phyloP scores from a whole-genome alignment of 1,140 invertebrate genomes.

The Drosophila persimilis region DNA sequence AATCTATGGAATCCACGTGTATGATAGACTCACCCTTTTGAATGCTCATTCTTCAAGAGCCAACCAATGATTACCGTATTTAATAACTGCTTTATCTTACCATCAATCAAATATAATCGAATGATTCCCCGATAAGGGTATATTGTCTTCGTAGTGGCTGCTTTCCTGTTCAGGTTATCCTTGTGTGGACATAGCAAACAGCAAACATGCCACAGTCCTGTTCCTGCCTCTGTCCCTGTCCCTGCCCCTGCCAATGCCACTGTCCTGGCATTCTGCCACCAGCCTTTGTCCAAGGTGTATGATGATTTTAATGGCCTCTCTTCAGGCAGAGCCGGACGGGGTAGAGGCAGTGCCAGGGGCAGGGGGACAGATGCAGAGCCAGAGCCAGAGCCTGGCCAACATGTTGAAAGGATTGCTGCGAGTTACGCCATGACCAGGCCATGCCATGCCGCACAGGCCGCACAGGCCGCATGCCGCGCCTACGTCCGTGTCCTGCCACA shows the following conservation, averaged over 20 bases:
- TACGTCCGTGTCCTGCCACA: constrained; percentile 62
- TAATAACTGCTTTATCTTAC: too few species aligned
- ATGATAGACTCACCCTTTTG: too few species aligned
- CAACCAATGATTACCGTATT: too few species aligned
- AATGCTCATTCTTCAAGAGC: too few species aligned
- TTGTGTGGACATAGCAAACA: constrained; percentile 67
- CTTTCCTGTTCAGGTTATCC: constrained; percentile 44
- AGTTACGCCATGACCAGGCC: constrained; percentile 62
- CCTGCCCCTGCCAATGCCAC: not conserved
- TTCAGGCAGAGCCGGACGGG: not conserved
- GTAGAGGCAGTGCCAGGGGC: not conserved
- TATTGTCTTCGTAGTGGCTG: constrained; percentile 9
- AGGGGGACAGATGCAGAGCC: constrained; percentile 6
- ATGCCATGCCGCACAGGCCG: constrained; percentile 22
- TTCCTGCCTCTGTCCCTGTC: constrained; percentile 7
- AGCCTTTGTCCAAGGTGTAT: constrained; percentile 52
- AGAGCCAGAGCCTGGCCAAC: constrained; percentile 38
- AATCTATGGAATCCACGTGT: too few species aligned
- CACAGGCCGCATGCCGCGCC: constrained; percentile 1
- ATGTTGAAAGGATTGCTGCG: constrained; percentile 77
- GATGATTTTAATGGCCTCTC: constrained; percentile 59
- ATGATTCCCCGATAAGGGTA: not conserved
- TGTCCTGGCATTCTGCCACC: not conserved
- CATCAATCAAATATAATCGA: too few species aligned
- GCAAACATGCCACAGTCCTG: constrained; percentile 70